Evolutionary conservation across 2,797 vertebrate genomes (phyloP), one percentile per base, ranked within the genome.

Genomic region (Argyrosomus regius): DNA sequence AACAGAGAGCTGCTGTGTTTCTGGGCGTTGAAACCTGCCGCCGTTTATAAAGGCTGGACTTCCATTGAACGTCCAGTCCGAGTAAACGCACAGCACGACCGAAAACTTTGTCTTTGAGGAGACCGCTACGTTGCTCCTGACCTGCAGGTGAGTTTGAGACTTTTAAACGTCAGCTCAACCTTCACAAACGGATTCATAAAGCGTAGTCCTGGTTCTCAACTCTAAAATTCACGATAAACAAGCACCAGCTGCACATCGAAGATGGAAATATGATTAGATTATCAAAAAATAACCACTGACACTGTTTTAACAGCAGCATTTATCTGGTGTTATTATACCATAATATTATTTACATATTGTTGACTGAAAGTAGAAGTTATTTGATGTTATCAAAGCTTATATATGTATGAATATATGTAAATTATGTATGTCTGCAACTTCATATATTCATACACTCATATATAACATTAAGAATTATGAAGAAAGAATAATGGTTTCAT

Each of bases 121-220:
- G 65, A 79, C 58, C 5, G 3, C 41, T 13, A 3, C 61, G 39
- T 16, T 5, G 12, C 78, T 13, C 10, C 63, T 26, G 41, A 39
- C 2, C 58, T 3, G 45, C 64, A 49, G 89, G 90, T 92, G 85
- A 91, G 92, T 87, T 20, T 1, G 22, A 64, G 5, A 13, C 50
- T 69, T 75, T 72, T 41, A 68, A 60, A 69, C 35, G 6, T 39
- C 56, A 18, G 1, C 2, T 22, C 28, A 7, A 1, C 46, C 11
- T 11, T 45, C 9, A 20, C 24, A 4, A 4, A 12, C 31, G 14
- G 35, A 3, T 31, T 41, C 20, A 3, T 26, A 18, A 50, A 43
- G 54, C 48, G 24, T 9, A 10, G 35, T 8, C 1, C 22, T 10
- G 59, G 24, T 53, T 57, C 59, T 65, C 20, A 8, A 3, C 10